A percentile compares a stretch with the other conserved stretches of the same genome.
These are phyloP conservation scores for Parochlus steinenii DNA, from an alignment of 2,888 invertebrate genomes.

Conservation along the genomic window DNA sequence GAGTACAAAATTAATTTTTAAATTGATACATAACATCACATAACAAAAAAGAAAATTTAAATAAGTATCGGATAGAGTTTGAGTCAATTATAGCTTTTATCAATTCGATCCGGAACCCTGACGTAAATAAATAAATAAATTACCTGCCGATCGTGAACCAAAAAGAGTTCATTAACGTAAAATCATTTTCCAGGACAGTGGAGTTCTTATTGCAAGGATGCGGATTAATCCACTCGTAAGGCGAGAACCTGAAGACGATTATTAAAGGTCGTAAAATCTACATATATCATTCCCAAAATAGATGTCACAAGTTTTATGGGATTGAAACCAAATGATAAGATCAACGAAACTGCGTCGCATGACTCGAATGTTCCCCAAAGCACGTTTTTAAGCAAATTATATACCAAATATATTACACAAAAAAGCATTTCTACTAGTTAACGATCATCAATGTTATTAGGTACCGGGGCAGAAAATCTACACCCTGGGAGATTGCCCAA, in stretches of 20 bases:
- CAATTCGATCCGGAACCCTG: neutral
- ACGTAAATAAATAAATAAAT: neutral
- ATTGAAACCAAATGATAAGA: too few species aligned
- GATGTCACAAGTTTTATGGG: too few species aligned
- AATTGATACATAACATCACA: neutral
- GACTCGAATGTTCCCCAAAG: constrained; percentile 5
- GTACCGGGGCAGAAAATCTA: too few species aligned
- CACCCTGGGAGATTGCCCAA: too few species aligned
- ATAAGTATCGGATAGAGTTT: neutral
- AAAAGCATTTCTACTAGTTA: too few species aligned
- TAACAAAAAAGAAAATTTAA: neutral
- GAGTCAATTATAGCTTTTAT: neutral
- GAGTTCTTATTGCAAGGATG: constrained; percentile 72
- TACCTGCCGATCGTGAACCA: constrained; percentile 75
- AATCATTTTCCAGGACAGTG: constrained; percentile 75
- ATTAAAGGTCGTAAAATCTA: too few species aligned
- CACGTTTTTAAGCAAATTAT: constrained; percentile 1
- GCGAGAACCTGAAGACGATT: constrained; percentile 68
- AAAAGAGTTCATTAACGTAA: constrained; percentile 79
- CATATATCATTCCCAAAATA: too few species aligned
- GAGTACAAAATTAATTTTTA: too few species aligned
- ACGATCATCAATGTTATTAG: too few species aligned
- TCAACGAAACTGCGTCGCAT: too few species aligned
- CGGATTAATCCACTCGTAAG: constrained; percentile 87
- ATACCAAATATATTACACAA: too few species aligned